Base-by-base conservation (phyloP, 2,888 invertebrate genomes). In the Xylota segnis region DNA sequence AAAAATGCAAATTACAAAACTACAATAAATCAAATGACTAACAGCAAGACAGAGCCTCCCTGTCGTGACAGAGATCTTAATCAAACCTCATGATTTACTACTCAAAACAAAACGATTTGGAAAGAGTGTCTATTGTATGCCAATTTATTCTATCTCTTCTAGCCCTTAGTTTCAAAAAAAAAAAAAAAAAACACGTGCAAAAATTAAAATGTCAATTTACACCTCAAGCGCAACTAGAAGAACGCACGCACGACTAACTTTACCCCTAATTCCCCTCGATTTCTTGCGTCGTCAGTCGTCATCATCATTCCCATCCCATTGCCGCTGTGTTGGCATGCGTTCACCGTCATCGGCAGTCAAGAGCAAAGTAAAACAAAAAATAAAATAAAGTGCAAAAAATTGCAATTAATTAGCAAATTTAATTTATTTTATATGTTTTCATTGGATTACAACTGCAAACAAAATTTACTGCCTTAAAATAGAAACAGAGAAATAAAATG, bases 171-270 rank as follows among this genome's bases (percentile, higher is more conserved):
- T 72, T 59, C 29, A n/a, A 29, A 59, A n/a, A n/a, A n/a, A n/a
- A n/a, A n/a, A n/a, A n/a, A n/a, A n/a, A n/a, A n/a, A n/a, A 65
- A 74, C 79, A 81, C 79, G 74, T 81, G 74, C 74, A 52, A 74
- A 79, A 72, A 66, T 74, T 81, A 59, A 81, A 81, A 81, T 61
- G 56, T 61, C 74, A 74, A 81, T 81, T 81, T 59, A 59, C 79
- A 74, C 79, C 66, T 74, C 74, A 72, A 71, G 32, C 66, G 66
- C 74, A 72, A 71, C 40, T 45, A 74, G 43, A 45, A 81, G 43
- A 65, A 81, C 74, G 52, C 66, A 81, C 74, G 79, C 79, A 81
- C 65, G 79, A 72, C 50, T 79, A 66, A 78, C 63, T 78, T 63
- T 47, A 34, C 50, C 18, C 9, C 3, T 12, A 37, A 14, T 10